phyloP scores from a whole-genome alignment of 1,140 invertebrate species.

The Tetramorium parvispinum region DNA sequence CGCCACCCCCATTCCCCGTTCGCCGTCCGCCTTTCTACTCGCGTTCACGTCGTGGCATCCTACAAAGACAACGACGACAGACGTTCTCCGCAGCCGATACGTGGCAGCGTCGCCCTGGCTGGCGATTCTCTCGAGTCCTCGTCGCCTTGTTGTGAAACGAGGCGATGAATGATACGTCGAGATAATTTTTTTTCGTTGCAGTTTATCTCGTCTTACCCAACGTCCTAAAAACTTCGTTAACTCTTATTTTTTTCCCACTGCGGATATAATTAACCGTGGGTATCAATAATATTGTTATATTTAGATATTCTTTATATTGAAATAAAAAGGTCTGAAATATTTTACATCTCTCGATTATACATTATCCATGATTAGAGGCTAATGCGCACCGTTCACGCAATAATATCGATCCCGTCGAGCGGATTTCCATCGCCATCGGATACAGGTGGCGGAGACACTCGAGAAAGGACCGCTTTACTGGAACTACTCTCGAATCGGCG shows the following conservation, averaged over 20 bases:
- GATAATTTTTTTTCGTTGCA: neutral
- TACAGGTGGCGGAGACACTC: neutral
- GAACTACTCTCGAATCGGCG: conserved; percentile 14
- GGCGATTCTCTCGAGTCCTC: conserved; percentile 37
- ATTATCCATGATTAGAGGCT: neutral
- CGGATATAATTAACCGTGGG: neutral
- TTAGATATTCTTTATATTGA: neutral
- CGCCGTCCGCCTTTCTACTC: conserved; percentile 55
- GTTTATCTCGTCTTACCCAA: neutral
- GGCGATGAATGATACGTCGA: neutral
- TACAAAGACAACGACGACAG: conserved; percentile 58
- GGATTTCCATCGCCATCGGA: conserved; percentile 23
- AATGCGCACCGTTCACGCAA: neutral
- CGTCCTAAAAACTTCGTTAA: neutral
- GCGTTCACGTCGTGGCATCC: conserved; percentile 54
- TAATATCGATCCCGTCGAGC: conserved; percentile 35
- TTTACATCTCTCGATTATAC: neutral
- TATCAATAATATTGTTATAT: neutral
- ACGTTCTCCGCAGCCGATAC: conserved; percentile 50
- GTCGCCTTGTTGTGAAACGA: conserved; percentile 20
- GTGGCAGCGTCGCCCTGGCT: conserved; percentile 24
- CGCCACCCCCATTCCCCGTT: conserved; percentile 28
- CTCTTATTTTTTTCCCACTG: neutral
- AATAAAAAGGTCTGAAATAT: neutral
- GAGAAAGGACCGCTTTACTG: neutral